Evolutionary conservation across 2,113 vertebrate genomes (phyloP).

Genomic region (Lates calcarifer): DNA sequence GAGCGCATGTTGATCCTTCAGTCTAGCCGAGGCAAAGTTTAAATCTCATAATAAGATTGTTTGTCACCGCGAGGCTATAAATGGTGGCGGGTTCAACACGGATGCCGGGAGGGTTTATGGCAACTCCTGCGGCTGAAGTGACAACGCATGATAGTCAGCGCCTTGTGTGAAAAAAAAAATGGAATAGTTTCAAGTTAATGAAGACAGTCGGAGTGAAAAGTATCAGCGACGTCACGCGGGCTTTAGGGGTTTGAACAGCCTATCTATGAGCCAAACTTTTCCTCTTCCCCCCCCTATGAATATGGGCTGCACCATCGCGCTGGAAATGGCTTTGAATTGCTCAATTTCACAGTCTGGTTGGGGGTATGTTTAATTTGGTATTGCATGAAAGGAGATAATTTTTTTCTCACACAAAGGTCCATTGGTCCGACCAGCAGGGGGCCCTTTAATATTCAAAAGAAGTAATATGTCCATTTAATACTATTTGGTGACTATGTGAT

Average conservation of each 20-base stretch:
- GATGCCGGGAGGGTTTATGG: constrained; percentile 62
- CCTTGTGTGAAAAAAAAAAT: not conserved
- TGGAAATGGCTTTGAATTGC: constrained; percentile 43
- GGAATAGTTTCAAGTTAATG: constrained; percentile 43
- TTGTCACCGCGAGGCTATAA: constrained; percentile 79
- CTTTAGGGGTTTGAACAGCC: constrained; percentile 22
- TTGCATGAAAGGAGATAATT: constrained; percentile 45
- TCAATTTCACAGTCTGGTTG: constrained; percentile 66
- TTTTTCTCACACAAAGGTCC: constrained; percentile 14
- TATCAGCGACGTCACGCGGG: constrained; percentile 45
- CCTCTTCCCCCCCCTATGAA: not conserved
- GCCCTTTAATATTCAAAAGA: constrained; percentile 45
- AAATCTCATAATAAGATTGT: constrained; percentile 87
- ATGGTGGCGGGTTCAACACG: constrained; percentile 77
- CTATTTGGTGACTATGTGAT: constrained; percentile 7
- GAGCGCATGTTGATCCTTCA: constrained; percentile 80
- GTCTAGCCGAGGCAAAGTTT: constrained; percentile 82
- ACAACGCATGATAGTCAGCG: constrained; percentile 5
- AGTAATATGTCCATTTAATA: constrained; percentile 27
- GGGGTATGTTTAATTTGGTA: constrained; percentile 61
- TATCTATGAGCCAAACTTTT: constrained; percentile 55
- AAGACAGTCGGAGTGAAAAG: constrained; percentile 27
- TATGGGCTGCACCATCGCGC: constrained; percentile 38
- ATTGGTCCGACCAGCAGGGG: constrained; percentile 65
- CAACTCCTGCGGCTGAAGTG: constrained; percentile 54